These are phyloP conservation scores for Beris chalybata DNA, from an alignment of 2,888 invertebrate species.

Conservation along the genomic window DNA sequence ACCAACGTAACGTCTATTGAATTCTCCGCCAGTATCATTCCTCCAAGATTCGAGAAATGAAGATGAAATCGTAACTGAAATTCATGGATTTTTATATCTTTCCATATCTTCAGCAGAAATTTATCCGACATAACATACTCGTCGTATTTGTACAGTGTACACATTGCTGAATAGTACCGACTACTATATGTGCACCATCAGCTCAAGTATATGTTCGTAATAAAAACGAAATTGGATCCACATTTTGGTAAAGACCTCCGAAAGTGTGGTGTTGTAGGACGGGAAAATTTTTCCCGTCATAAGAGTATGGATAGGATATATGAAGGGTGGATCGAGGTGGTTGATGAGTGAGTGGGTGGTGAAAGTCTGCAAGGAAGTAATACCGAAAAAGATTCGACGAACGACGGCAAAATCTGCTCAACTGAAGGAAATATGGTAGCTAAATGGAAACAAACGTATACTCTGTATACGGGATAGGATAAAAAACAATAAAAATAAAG, in stretches of 20 bases:
- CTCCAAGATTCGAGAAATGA: slow-evolving; percentile 13
- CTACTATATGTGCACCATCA: slow-evolving; percentile 27
- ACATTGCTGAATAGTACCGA: slow-evolving; percentile 7
- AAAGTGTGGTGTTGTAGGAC: neutral
- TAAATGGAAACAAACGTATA: neutral
- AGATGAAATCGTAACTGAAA: slow-evolving; percentile 38
- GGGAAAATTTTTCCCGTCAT: slow-evolving; percentile 33
- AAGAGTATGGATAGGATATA: slow-evolving; percentile 27
- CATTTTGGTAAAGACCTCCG: slow-evolving; percentile 40
- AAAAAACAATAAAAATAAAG: slow-evolving; percentile 37
- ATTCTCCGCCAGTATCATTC: slow-evolving; percentile 18
- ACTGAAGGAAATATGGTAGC: neutral
- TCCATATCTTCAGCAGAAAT: slow-evolving; percentile 36
- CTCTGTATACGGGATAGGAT: slow-evolving; percentile 20
- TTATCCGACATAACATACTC: slow-evolving; percentile 27
- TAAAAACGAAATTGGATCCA: slow-evolving; percentile 45
- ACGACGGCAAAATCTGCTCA: neutral
- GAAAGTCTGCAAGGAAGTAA: slow-evolving; percentile 11
- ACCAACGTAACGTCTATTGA: slow-evolving; percentile 19
- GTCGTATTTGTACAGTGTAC: slow-evolving; percentile 6
- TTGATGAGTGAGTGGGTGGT: slow-evolving; percentile 4
- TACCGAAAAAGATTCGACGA: slow-evolving; percentile 32
- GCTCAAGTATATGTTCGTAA: slow-evolving; percentile 40
- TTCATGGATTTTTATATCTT: slow-evolving; percentile 38
- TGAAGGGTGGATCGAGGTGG: slow-evolving; percentile 15